Conservation (phyloP, 2,797 vertebrate genomes). For the Molossus molossus region DNA sequence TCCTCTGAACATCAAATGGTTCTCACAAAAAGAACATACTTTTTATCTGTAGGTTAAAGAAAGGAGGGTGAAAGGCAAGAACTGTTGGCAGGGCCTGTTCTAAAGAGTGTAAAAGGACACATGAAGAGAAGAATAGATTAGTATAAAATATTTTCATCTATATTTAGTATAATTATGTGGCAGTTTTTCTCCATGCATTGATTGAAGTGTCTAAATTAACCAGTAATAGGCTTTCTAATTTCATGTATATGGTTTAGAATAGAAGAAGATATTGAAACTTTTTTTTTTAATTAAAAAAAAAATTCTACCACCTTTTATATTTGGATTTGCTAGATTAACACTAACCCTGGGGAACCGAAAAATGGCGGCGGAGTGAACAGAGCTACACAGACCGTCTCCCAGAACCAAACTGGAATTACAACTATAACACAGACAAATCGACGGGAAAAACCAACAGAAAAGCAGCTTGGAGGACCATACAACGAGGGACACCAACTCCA, state of each 20-base stretch:
- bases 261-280: not conserved
- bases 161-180: constrained; percentile 26
- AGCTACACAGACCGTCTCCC: too few relatives aligned
- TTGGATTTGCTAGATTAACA: constrained; percentile 44
- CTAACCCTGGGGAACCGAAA: too few relatives aligned
- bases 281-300: not conserved
- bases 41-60: constrained; percentile 58
- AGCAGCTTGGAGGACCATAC: too few relatives aligned
- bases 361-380: too few relatives aligned
- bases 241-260: not conserved
- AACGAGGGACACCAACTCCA: too few relatives aligned
- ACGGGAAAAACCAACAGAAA: too few relatives aligned
- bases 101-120: not conserved
- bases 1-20: constrained; percentile 67
- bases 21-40: not conserved
- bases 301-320: not conserved
- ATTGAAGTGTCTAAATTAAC: constrained; percentile 15
- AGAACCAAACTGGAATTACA: too few relatives aligned
- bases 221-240: constrained; percentile 17
- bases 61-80: not conserved
- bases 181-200: not conserved
- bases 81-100: not conserved
- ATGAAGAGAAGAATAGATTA: not conserved
- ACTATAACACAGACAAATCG: too few relatives aligned
- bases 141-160: not conserved